These are phyloP conservation scores for Acronicta leporina DNA, from an alignment of 2,888 invertebrate species.

Conservation along the genomic window DNA sequence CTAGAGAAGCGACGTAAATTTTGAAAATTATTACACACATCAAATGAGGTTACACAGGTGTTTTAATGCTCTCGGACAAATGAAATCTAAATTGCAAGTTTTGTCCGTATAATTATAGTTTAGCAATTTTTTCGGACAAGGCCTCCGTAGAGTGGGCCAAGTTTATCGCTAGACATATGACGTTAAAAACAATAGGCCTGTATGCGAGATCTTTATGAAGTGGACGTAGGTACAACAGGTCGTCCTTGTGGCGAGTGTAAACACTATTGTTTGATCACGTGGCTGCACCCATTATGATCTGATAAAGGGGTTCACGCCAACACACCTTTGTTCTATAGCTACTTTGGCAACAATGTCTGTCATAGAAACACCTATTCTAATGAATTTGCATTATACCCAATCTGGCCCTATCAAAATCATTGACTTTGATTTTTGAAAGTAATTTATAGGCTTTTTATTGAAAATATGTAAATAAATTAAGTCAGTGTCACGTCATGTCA, in stretches of 20 bases:
- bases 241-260: slow-evolving; percentile 81
- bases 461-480: slow-evolving; percentile 51
- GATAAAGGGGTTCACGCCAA: slow-evolving; percentile 74
- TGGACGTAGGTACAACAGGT: slow-evolving; percentile 67
- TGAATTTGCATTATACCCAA: slow-evolving; percentile 41
- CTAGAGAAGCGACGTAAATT: slow-evolving; percentile 7
- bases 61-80: slow-evolving; percentile 9
- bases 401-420: slow-evolving; percentile 15
- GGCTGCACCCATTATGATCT: slow-evolving; percentile 79
- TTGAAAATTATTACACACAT: background rate
- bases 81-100: slow-evolving; percentile 34
- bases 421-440: slow-evolving; percentile 9
- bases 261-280: slow-evolving; percentile 86
- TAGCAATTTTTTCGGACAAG: slow-evolving; percentile 48
- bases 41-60: slow-evolving; percentile 25
- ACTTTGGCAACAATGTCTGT: slow-evolving; percentile 56
- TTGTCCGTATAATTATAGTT: slow-evolving; percentile 36
- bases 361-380: slow-evolving; percentile 50
- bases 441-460: slow-evolving; percentile 23
- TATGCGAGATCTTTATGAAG: slow-evolving; percentile 66
- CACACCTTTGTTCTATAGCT: slow-evolving; percentile 70
- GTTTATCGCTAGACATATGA: slow-evolving; percentile 58
- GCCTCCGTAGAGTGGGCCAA: slow-evolving; percentile 53
- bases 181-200: slow-evolving; percentile 66
- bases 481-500: slow-evolving; percentile 42